phyloP scores from a whole-genome alignment of 2,888 invertebrate species.

The Callinectes sapidus region DNA sequence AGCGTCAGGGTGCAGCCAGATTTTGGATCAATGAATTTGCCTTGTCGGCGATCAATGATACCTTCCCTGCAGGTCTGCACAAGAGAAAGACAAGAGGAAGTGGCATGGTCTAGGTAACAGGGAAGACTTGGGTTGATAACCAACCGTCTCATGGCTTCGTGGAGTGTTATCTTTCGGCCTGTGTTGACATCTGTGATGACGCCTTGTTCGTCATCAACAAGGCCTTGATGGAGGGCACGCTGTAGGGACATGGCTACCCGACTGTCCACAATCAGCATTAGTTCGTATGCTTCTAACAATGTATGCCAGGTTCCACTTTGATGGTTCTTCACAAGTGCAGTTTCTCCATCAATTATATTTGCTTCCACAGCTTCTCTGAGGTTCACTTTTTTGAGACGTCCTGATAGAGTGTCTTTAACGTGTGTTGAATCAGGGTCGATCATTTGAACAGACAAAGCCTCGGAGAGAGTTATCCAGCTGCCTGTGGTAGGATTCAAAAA shows the following conservation, averaged over 20 bases:
- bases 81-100: conserved; percentile 78
- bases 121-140: conserved; percentile 86
- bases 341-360: conserved; percentile 85
- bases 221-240: conserved; percentile 88
- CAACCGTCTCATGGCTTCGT: conserved; percentile 88
- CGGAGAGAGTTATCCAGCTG: conserved; percentile 85
- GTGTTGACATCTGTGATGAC: conserved; percentile 88
- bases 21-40: conserved; percentile 72
- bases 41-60: conserved; percentile 73
- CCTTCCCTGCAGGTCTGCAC: conserved; percentile 74
- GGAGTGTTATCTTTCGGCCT: conserved; percentile 86
- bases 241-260: conserved; percentile 84
- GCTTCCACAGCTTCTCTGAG: conserved; percentile 86
- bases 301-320: conserved; percentile 77
- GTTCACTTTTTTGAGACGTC: conserved; percentile 86
- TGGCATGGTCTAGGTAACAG: conserved; percentile 73
- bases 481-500: conserved; percentile 90
- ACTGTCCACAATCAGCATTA: conserved; percentile 85
- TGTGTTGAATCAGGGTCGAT: conserved; percentile 90
- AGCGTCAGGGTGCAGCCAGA: conserved; percentile 66
- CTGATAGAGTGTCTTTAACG: conserved; percentile 86
- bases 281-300: conserved; percentile 74
- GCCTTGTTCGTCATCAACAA: conserved; percentile 87
- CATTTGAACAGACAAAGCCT: conserved; percentile 88
- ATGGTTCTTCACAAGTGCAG: conserved; percentile 83